Percentiles rank a stretch among this genome's conserved stretches.
Conservation (phyloP, 2,797 vertebrate species). For the Crypturellus tataupa region DNA sequence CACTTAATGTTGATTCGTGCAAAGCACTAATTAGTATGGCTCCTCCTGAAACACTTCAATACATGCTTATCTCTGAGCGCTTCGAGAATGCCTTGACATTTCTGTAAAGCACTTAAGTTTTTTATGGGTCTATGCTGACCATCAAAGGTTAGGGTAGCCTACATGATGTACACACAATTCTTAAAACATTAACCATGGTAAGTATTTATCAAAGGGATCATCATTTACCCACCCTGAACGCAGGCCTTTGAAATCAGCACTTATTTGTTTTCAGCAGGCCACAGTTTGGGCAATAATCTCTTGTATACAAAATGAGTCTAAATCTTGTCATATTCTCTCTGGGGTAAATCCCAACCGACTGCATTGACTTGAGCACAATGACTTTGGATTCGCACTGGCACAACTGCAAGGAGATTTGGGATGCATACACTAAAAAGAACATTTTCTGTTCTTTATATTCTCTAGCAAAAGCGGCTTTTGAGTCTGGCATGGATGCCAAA, state of each 20-base stretch:
- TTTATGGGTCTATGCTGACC: neutral
- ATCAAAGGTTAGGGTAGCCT: neutral
- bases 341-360: slow-evolving; percentile 26
- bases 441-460: neutral
- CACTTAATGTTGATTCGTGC: neutral
- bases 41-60: neutral
- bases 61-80: neutral
- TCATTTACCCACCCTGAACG: neutral
- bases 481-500: slow-evolving; percentile 16
- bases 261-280: slow-evolving; percentile 8
- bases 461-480: slow-evolving; percentile 33
- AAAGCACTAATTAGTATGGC: slow-evolving; percentile 5
- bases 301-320: slow-evolving; percentile 5
- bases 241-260: fast-evolving
- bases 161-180: neutral
- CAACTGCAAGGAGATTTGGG: slow-evolving; percentile 18
- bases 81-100: slow-evolving; percentile 20
- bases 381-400: neutral
- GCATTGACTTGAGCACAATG: slow-evolving; percentile 22
- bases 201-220: neutral
- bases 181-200: neutral
- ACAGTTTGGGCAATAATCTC: neutral
- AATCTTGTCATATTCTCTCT: slow-evolving; percentile 13
- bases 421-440: neutral
- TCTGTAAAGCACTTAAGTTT: neutral